Base-by-base conservation (phyloP, 2,113 vertebrate species). In the Elephantulus edwardii region DNA sequence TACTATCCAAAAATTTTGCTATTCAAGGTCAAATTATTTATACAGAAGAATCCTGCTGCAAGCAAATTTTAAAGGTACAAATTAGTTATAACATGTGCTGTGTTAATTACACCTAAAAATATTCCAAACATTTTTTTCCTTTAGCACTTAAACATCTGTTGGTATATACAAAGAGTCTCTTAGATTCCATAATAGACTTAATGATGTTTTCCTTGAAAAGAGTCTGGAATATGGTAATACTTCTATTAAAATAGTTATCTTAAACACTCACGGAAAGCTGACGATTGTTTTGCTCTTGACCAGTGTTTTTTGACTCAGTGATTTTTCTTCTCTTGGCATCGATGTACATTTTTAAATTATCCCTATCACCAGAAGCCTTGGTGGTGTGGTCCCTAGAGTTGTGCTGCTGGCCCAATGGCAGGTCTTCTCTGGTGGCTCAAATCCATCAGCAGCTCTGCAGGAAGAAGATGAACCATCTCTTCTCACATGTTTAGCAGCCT, bases 71-170 rank as follows among this genome's bases (percentile, higher is more conserved):
- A 93, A 96, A 97, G 70, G 86, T 93, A 96, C 76, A 96, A 95
- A 96, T 94, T 95, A 94, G 13, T 75, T 96, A 84, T 80, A 96
- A 92, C 89, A 91, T 96, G 86, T 95, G 74, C 54, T 95, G 26
- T 2, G 22, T 95, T 97, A 97, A 97, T 97, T 97, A 97, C 87
- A 96, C 89, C 94, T 97, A 94, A 97, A 98, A 97, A 97, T 94
- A 97, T 95, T 96, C 91, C 95, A 93, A 94, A 86, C 42, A 72
- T 90, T 93, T 96, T 95, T 96, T 95, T 56, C 75, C 68, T 89
- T 97, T 89, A 93, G 94, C 88, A 94, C 86, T 96, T 96, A 97
- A 97, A 97, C 97, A 97, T 97, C 96, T 97, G 97, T 96, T 97
- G 92, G 76, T 87, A 85, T 96, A 95, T 96, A 85, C 84, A 97